Percentiles rank a stretch among this genome's conserved stretches.
These are phyloP conservation scores for Anticlea derivata DNA, from an alignment of 2,888 invertebrate genomes.

Conservation along the genomic window DNA sequence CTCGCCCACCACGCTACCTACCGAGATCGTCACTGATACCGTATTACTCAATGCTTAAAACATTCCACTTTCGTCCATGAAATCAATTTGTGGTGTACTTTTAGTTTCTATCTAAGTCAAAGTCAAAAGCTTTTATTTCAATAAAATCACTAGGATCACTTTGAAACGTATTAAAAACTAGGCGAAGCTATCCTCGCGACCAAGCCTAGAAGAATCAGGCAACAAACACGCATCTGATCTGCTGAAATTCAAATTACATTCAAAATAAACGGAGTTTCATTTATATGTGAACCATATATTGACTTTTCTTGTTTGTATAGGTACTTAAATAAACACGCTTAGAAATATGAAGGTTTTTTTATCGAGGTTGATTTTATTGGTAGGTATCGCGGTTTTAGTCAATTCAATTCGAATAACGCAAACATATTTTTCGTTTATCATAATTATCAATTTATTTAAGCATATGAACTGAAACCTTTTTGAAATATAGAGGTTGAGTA, in stretches of 20 bases:
- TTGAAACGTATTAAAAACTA: too few relatives aligned
- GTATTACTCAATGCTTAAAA: neutral
- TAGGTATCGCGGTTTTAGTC: conserved; percentile 16
- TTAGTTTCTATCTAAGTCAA: too few relatives aligned
- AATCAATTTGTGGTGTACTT: conserved; percentile 2
- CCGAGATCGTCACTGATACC: too few relatives aligned
- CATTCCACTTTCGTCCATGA: neutral
- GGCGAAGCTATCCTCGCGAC: too few relatives aligned
- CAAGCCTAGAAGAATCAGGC: too few relatives aligned
- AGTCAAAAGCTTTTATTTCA: too few relatives aligned
- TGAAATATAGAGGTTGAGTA: too few relatives aligned
- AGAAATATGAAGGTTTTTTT: conserved; percentile 10
- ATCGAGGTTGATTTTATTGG: conserved; percentile 25
- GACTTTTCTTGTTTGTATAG: neutral
- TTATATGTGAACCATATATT: conserved; percentile 2
- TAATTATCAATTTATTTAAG: conserved; percentile 25
- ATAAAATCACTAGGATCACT: too few relatives aligned
- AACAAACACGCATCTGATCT: too few relatives aligned
- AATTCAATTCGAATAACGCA: conserved; percentile 8
- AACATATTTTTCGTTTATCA: conserved; percentile 18
- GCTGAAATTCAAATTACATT: too few relatives aligned
- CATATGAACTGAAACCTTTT: too few relatives aligned
- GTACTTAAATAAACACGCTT: neutral
- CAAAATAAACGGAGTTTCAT: conserved; percentile 2
- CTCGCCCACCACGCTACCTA: too few relatives aligned